Evolutionary conservation across 2,113 vertebrate genomes (phyloP).

Genomic region (Phalacrocorax brasilianus): DNA sequence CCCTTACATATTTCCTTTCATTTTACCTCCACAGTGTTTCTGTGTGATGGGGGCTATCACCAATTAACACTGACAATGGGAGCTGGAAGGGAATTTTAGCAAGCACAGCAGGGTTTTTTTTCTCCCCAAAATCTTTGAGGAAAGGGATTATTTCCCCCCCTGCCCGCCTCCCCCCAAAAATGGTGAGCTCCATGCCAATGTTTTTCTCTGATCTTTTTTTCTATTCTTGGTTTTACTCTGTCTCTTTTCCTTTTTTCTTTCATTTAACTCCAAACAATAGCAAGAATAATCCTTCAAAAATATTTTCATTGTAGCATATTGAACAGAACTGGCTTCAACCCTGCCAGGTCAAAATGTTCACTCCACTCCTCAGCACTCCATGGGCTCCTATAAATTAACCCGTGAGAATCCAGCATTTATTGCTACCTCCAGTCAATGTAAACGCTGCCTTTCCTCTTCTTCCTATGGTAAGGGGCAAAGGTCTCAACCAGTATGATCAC

Average conservation of each 20-base stretch:
- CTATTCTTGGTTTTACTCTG: background rate
- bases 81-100: constrained; percentile 57
- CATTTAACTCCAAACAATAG: constrained; percentile 35
- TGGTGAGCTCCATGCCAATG: background rate
- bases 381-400: background rate
- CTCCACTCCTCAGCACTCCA: background rate
- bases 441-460: background rate
- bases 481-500: background rate
- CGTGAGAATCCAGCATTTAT: background rate
- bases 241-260: constrained; percentile 10
- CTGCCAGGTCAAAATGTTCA: constrained; percentile 1
- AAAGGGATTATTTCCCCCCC: constrained; percentile 27
- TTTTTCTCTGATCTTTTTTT: constrained; percentile 28
- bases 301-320: background rate
- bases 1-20: constrained; percentile 52
- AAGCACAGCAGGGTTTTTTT: constrained; percentile 26
- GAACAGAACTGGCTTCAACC: background rate
- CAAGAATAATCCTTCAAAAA: constrained; percentile 37
- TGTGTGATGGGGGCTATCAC: constrained; percentile 45
- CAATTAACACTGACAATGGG: constrained; percentile 64
- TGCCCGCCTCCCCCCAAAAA: background rate
- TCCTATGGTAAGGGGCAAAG: background rate
- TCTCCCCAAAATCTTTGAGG: constrained; percentile 44
- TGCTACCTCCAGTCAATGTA: background rate
- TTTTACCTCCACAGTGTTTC: constrained; percentile 31